These are phyloP conservation scores for Drosophila parabipectinata DNA, from an alignment of 1,140 invertebrate genomes.

Conservation along the genomic window DNA sequence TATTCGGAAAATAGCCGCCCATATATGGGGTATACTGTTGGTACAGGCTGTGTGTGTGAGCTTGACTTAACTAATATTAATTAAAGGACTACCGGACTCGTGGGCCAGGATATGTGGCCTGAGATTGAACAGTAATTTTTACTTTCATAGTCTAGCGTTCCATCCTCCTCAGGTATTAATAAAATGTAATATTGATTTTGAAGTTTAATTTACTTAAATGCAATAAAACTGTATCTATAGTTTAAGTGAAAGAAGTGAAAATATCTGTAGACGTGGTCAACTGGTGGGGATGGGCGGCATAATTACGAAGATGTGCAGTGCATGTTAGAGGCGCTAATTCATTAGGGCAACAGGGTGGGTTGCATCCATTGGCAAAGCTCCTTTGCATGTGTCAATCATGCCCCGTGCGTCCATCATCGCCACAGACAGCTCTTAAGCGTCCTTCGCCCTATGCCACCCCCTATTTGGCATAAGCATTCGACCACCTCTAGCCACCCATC, in stretches of 20 bases:
- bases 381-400: constrained; percentile 55
- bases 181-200: neutral
- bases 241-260: neutral
- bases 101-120: neutral
- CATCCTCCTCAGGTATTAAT: neutral
- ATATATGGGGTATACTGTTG: neutral
- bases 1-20: constrained; percentile 78
- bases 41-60: constrained; percentile 8
- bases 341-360: constrained; percentile 48
- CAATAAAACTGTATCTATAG: neutral
- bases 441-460: constrained; percentile 5
- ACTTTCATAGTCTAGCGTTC: neutral
- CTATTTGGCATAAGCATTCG: neutral
- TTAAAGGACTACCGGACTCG: constrained; percentile 49
- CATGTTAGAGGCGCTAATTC: constrained; percentile 30
- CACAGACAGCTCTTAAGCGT: constrained; percentile 17
- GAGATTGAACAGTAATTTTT: constrained; percentile 13
- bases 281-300: constrained; percentile 17
- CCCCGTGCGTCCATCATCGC: constrained; percentile 14
- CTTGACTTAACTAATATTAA: constrained; percentile 68
- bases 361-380: constrained; percentile 34
- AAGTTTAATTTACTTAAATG: neutral
- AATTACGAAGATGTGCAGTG: constrained; percentile 29
- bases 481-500: neutral
- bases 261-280: neutral